Evolutionary conservation across 1,140 invertebrate genomes (phyloP), one percentile per base, ranked within the genome.

Genomic region (Oppia nitens): DNA sequence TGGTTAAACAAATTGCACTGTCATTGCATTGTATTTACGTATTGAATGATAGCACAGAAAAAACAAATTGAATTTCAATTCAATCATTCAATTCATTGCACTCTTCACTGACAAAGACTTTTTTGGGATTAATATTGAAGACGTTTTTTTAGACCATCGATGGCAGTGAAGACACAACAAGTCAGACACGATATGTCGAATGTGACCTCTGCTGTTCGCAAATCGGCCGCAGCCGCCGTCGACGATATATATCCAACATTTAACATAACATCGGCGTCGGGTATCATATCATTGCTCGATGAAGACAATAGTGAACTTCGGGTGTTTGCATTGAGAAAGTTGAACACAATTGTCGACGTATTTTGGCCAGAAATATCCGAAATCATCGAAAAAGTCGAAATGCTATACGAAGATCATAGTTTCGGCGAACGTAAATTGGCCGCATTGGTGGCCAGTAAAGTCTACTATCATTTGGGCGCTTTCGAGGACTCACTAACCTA

Each of bases 291-390:
- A 70, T 81, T 97, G 61, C 76, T 97, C 55, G 90, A 97, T 71
- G 93, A 97, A 72, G 84, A 86, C 27, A 85, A 87, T 74, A 79
- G 83, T 20, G 88, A 95, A 73, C 75, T 98, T 49, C 93, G 94
- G 74, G 82, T 88, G 2, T 97, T 94, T 73, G 92, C 93, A 23
- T 68, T 83, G 55, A 84, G 85, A 66, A 92, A 92, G 68, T 74
- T 98, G 48, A 84, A 97, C 72, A 79, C 81, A 66, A 89, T 98
- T 69, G 92, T 97, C 0, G 90, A 96, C 71, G 87, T 94, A 71
- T 97, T 97, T 74, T 97, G 93, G 93, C 88, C 92, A 20, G 93
- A 97, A 75, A 96, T 97, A 62, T 94, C 91, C 0, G 94, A 98
- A 74, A 87, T 90, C 12, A 92, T 98, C 68, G 85, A 87, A 68